Evolutionary conservation across 2,888 invertebrate genomes (phyloP), one percentile per base, ranked within the genome.

Genomic region (Boloria selene): DNA sequence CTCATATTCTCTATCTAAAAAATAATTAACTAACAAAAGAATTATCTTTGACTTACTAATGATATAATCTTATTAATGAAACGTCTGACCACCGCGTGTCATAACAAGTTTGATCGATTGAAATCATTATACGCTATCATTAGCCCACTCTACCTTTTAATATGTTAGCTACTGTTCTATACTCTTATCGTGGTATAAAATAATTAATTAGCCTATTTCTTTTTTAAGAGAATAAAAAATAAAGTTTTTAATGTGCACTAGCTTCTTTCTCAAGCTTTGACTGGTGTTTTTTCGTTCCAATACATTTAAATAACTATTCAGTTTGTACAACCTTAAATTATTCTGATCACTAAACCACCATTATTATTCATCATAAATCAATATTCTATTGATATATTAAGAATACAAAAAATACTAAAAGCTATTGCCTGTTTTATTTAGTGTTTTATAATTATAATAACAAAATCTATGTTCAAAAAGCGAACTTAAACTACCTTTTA

Each of bases 61-160:
- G 79, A 78, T 82, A 76, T 64, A 78, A 79, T 82, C 81, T 84
- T 86, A 87, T 86, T 85, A 86, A 87, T 86, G 84, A 82, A 79
- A 72, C 73, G 72, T 66, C 50, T 49, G 84, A 83, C 86, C 84
- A 83, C 85, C 83, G 77, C 77, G 74, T 72, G 80, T 83, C 82
- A 84, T 77, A 82, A 83, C 82, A 85, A 73, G 75, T 72, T 75
- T 81, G 80, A 81, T 79, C 74, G 79, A 81, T 81, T 65, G 80
- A 67, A 71, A 79, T 82, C 80, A 83, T 84, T 81, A 66, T 72
- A 70, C 72, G 72, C 75, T 79, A 79, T 80, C 82, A 77, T 79
- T 73, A 71, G 61, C 18, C 42, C 61, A 64, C 63, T 52, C 53
- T 72, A 65, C 60, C 53, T 68, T 66, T 66, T 67, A 64, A 71